Evolutionary conservation across 2,888 invertebrate genomes (phyloP), one percentile per base, ranked within the genome.

Genomic region (Acleris emargana): DNA sequence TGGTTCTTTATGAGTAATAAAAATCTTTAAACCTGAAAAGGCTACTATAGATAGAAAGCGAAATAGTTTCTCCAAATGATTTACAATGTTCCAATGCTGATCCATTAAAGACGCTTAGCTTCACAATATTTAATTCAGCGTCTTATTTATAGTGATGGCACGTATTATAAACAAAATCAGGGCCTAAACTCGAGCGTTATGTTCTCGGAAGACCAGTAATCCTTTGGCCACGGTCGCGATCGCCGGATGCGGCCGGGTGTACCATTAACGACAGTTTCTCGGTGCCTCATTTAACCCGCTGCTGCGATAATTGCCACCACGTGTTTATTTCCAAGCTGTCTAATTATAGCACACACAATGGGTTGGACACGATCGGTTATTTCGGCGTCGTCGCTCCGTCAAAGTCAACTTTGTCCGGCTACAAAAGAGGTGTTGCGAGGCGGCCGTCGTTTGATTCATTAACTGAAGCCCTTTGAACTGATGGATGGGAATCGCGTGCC

Each of bases 221-320:
- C 80, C 83, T 83, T 84, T 81, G 81, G 79, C 75, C 78, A 77
- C 73, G 79, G 78, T 75, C 71, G 74, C 71, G 68, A 81, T 38
- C 84, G 84, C 89, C 91, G 91, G 91, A 91, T 90, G 75, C 68
- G 80, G 72, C 75, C 76, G 76, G 83, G 80, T 84, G 87, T 82
- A 81, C 84, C 89, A 89, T 91, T 91, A 91, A 88, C 89, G 90
- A 85, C 84, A 82, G 85, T 84, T 84, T 81, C 88, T 86, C 82
- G 84, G 85, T 88, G 91, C 86, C 90, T 92, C 92, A 91, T 92
- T 92, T 91, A 91, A 89, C 90, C 86, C 89, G 88, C 86, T 87
- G 86, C 88, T 79, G 86, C 87, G 91, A 90, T 92, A 92, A 92
- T 92, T 92, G 91, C 92, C 87, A 86, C 89, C 92, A 92, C 89